Percentiles rank a stretch among this genome's conserved stretches.
Conservation (phyloP, 1,140 invertebrate genomes). For the Drosophila guanche region DNA sequence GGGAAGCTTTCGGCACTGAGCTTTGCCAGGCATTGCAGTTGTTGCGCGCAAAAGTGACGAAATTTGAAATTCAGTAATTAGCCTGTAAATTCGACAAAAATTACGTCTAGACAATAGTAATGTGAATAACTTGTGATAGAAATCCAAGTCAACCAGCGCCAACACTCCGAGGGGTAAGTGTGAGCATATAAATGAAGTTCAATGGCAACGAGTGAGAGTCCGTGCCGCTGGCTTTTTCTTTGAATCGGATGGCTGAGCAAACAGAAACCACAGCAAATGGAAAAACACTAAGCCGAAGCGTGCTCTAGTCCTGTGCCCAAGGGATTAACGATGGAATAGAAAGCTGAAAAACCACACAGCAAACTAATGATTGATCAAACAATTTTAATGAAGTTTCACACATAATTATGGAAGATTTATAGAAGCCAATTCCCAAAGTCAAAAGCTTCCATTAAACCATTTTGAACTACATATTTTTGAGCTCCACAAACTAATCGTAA, state of each 20-base stretch:
- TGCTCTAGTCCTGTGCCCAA: not conserved
- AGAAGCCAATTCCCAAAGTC: too few relatives aligned
- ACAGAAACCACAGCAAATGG: conserved; percentile 2
- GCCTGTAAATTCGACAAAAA: not conserved
- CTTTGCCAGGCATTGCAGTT: conserved; percentile 37
- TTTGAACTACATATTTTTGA: too few relatives aligned
- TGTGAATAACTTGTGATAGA: not conserved
- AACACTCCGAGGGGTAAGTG: too few relatives aligned
- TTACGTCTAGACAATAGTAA: conserved; percentile 23
- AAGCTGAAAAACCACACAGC: too few relatives aligned
- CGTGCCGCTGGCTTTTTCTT: not conserved
- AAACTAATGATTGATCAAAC: too few relatives aligned
- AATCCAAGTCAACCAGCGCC: too few relatives aligned
- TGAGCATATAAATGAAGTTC: not conserved
- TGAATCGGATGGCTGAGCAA: not conserved
- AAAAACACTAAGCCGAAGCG: conserved; percentile 7
- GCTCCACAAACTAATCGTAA: too few relatives aligned
- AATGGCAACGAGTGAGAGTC: not conserved
- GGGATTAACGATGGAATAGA: conserved; percentile 6
- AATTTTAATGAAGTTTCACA: too few relatives aligned
- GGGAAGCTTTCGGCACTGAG: conserved; percentile 34
- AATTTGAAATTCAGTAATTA: too few relatives aligned
- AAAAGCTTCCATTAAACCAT: too few relatives aligned
- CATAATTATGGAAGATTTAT: too few relatives aligned
- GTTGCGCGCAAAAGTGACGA: conserved; percentile 35